Percentiles rank a stretch among this genome's conserved stretches.
Evolutionary conservation across 2,888 invertebrate species (phyloP).

Genomic region (Drosophila vallismaia): DNA sequence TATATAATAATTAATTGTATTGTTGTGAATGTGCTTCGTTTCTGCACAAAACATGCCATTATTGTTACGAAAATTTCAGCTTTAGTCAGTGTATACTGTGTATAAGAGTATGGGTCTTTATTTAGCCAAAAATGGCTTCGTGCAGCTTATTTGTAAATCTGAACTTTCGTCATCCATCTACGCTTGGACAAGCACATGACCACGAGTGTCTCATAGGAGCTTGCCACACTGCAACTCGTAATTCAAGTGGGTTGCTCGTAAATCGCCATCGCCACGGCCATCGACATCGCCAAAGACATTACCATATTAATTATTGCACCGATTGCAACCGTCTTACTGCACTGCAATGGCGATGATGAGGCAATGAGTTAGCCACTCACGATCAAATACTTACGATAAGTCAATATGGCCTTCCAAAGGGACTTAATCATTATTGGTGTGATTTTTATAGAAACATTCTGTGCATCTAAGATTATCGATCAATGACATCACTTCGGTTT

Average conservation of each 20-base stretch:
- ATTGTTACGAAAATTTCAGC: too few species aligned
- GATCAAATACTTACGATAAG: background rate
- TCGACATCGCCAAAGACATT: background rate
- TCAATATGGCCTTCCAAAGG: too few species aligned
- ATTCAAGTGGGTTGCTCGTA: background rate
- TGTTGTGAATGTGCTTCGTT: too few species aligned
- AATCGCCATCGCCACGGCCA: background rate
- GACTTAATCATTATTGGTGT: too few species aligned
- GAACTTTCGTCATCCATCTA: background rate
- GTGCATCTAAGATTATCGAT: too few species aligned
- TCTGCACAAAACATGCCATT: too few species aligned
- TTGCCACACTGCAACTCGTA: background rate
- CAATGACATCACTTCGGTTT: too few species aligned
- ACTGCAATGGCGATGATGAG: conserved; percentile 8
- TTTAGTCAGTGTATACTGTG: background rate
- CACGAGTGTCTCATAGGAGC: background rate
- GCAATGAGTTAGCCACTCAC: conserved; percentile 7
- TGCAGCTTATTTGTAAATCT: background rate
- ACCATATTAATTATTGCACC: background rate
- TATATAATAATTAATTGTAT: too few species aligned
- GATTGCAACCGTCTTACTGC: background rate
- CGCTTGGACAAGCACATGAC: background rate
- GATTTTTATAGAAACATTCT: too few species aligned
- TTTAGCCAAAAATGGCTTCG: background rate
- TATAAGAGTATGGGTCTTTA: background rate